phyloP scores from a whole-genome alignment of 1,140 invertebrate species.

The Apis florea region DNA sequence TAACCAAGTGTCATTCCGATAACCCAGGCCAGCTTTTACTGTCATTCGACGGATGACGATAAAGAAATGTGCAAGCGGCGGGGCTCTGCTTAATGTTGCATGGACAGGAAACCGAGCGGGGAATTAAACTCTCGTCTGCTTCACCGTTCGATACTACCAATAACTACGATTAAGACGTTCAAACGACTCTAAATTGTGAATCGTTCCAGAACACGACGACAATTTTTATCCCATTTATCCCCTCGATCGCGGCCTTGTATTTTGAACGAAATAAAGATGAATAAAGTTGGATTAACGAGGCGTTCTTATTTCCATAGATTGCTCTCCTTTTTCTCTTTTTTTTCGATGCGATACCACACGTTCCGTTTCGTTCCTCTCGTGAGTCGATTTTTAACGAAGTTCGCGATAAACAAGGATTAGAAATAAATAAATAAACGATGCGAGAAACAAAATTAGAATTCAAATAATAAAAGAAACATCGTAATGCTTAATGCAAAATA shows the following conservation, averaged over 20 bases:
- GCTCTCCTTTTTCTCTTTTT: neutral
- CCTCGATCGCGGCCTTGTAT: neutral
- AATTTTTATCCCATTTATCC: neutral
- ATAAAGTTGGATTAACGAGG: neutral
- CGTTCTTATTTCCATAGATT: neutral
- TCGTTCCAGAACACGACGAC: neutral
- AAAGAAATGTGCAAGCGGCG: constrained; percentile 58
- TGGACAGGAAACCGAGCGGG: constrained; percentile 44
- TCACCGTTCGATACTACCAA: constrained; percentile 14
- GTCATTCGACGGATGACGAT: constrained; percentile 56
- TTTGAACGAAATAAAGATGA: neutral
- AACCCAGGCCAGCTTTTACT: constrained; percentile 61
- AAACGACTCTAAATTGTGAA: neutral
- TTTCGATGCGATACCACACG: neutral
- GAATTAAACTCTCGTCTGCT: constrained; percentile 46
- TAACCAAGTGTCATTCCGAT: constrained; percentile 66
- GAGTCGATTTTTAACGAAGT: too few species aligned
- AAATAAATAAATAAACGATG: too few species aligned
- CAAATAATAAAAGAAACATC: neutral
- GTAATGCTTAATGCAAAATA: neutral
- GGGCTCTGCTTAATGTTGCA: constrained; percentile 61
- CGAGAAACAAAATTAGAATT: neutral
- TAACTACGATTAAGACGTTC: constrained; percentile 33
- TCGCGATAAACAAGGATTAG: too few species aligned
- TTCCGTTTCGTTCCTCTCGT: neutral